phyloP scores from a whole-genome alignment of 2,113 vertebrate genomes.

The Piaya cayana region DNA sequence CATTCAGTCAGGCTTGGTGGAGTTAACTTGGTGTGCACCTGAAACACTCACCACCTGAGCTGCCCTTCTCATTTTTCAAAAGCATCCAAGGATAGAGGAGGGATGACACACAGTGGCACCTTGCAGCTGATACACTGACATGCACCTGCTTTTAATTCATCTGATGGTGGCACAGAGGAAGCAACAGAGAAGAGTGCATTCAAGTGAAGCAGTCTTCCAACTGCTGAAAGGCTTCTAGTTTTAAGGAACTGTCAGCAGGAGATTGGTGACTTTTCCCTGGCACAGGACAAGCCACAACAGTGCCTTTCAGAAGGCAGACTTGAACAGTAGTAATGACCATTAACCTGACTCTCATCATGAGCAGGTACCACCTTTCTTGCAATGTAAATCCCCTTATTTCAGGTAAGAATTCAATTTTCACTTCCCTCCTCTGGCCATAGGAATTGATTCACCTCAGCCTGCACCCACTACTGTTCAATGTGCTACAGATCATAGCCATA shows the following conservation, averaged over 20 bases:
- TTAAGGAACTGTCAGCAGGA: not conserved
- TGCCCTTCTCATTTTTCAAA: not conserved
- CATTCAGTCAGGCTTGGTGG: not conserved
- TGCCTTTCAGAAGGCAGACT: not conserved
- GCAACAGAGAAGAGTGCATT: not conserved
- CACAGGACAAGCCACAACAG: not conserved
- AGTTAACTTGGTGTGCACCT: not conserved
- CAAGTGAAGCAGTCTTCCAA: not conserved
- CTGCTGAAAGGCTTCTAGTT: not conserved
- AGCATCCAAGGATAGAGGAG: not conserved
- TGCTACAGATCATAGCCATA: not conserved
- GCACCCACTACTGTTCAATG: accelerated
- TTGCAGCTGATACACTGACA: not conserved
- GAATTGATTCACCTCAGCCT: not conserved
- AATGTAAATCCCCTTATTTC: not conserved
- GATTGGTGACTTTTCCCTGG: not conserved
- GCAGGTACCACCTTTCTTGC: not conserved
- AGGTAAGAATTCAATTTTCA: too few relatives aligned
- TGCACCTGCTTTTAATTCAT: not conserved
- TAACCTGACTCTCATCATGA: not conserved
- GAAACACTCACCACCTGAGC: not conserved
- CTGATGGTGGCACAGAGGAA: not conserved
- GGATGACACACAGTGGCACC: not conserved
- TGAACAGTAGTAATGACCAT: accelerated
- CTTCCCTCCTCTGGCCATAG: accelerated